These are phyloP conservation scores for Carapus acus DNA, from an alignment of 2,797 vertebrate species.

Conservation along the genomic window DNA sequence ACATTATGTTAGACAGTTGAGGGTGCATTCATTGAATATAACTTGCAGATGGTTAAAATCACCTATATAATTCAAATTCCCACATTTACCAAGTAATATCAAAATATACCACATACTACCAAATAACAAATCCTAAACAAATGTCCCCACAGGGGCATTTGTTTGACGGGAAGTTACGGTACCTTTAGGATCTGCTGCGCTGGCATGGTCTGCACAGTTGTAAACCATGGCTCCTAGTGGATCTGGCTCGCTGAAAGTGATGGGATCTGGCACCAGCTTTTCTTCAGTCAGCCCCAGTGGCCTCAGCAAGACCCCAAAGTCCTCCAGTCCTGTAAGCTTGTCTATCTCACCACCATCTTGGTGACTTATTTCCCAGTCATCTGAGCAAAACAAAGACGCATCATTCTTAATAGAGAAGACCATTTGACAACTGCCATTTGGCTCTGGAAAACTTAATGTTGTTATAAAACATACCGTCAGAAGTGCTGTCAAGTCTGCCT, in stretches of 20 bases:
- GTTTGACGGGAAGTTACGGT: too few species aligned
- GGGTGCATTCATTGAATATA: too few species aligned
- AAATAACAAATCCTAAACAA: too few species aligned
- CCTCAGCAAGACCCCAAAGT: conserved; percentile 72
- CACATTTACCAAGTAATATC: too few species aligned
- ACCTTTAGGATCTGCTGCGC: conserved; percentile 62
- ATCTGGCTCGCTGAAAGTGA: conserved; percentile 72
- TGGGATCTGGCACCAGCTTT: conserved; percentile 74
- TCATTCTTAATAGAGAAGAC: background rate
- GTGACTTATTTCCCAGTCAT: conserved; percentile 75
- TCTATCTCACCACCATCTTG: conserved; percentile 63
- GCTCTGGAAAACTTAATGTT: background rate
- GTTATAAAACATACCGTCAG: conserved; percentile 66
- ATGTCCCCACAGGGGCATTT: too few species aligned
- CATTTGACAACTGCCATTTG: background rate
- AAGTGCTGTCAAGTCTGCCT: conserved; percentile 72
- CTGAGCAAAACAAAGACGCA: conserved; percentile 44
- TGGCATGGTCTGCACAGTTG: conserved; percentile 42
- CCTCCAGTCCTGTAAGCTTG: conserved; percentile 75
- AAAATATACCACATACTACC: too few species aligned
- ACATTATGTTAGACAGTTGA: too few species aligned
- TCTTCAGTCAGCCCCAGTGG: conserved; percentile 76
- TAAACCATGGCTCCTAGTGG: conserved; percentile 72
- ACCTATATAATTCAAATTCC: too few species aligned
- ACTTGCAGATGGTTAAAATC: too few species aligned